Base-by-base conservation (phyloP, 1,140 invertebrate genomes). In the Parapsyche elsis region DNA sequence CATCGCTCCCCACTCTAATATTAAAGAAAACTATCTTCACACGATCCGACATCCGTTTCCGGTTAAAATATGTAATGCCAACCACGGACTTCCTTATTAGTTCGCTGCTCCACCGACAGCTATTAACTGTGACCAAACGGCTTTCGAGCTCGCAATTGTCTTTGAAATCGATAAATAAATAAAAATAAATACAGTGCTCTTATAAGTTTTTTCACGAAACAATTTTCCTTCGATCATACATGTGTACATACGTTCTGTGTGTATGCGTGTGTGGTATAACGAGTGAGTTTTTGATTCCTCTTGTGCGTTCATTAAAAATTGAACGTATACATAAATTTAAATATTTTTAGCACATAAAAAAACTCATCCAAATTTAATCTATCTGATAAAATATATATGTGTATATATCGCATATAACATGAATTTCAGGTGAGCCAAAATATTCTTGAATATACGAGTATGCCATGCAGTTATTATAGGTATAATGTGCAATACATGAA, bases 1-100 rank as follows among this genome's bases (percentile, higher is more conserved):
- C 30, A 26, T 19, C 19, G 64, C 57, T 21, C 16, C 57, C 57
- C 57, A 61, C 57, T 61, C 21, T 61, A 61, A 67, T 67, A 67
- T 67, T 67, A 67, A 67, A 67, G 64, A 12, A 67, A 67, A 67
- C 24, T 19, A 61, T 61, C 57, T 61, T 16, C 57, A 16, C 16
- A 61, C 49, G 49, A 53, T 12, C 49, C 49, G 10, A 2, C 49
- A 12, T 16, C 30, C 30, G 30, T 38, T 38, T 38, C 30, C 30
- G 30, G 57, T 61, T 61, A 21, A 61, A 61, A 61, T 38, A n/a
- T n/a, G n/a, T 57, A 61, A 61, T 61, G 57, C 21, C 16, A 16
- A 16, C 57, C 57, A 61, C 57, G 57, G 16, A 61, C 57, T 61
- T 61, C 57, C 57, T 61, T 21, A 61, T 61, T 21, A 16, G 57